Conservation (phyloP, 1,140 invertebrate species). For the Oppia nitens region DNA sequence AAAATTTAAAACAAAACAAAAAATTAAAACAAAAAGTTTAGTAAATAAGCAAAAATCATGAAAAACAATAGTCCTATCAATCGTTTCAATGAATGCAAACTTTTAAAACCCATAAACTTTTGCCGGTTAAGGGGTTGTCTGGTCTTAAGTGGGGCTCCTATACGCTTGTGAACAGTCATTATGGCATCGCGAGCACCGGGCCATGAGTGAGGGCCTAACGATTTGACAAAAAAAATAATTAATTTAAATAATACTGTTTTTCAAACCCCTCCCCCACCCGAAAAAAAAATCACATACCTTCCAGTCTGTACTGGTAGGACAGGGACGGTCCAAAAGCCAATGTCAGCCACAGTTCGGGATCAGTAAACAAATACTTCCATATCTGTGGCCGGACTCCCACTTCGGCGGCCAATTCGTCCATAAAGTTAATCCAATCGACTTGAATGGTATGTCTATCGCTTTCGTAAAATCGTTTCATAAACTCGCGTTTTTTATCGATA, state of each 20-base stretch:
- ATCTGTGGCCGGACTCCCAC: conserved; percentile 28
- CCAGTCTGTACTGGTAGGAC: conserved; percentile 31
- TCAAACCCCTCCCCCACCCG: not conserved
- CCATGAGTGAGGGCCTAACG: conserved; percentile 28
- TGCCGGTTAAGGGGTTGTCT: not conserved
- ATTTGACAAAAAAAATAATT: too few relatives aligned
- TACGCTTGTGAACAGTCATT: conserved; percentile 20
- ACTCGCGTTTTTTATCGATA: conserved; percentile 14
- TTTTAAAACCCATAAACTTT: not conserved
- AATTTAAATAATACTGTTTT: not conserved
- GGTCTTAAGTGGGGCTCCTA: conserved; percentile 20
- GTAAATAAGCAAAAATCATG: not conserved
- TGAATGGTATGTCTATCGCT: conserved; percentile 30
- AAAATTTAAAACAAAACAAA: not conserved
- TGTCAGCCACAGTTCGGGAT: conserved; percentile 25
- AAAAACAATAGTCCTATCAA: not conserved
- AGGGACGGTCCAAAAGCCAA: conserved; percentile 27
- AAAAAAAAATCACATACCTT: conserved; percentile 23
- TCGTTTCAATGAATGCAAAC: not conserved
- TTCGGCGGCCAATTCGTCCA: conserved; percentile 24
- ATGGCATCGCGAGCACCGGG: conserved; percentile 28
- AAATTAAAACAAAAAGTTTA: not conserved
- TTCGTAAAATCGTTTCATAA: conserved; percentile 22
- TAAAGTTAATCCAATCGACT: conserved; percentile 27
- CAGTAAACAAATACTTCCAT: conserved; percentile 24